Conservation (phyloP, 2,888 invertebrate genomes). For the Lasioglossum zephyrum region DNA sequence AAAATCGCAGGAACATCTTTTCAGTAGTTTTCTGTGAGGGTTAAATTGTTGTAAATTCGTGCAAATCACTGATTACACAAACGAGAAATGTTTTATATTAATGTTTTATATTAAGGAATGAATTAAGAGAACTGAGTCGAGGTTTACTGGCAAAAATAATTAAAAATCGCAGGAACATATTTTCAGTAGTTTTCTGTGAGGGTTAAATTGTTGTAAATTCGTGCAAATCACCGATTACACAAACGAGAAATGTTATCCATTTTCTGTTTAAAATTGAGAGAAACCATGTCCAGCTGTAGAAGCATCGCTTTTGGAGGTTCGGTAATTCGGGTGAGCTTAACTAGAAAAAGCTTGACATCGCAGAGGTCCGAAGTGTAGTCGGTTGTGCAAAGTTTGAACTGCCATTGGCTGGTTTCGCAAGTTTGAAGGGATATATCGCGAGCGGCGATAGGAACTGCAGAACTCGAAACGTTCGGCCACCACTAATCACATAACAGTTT, state of each 20-base stretch:
- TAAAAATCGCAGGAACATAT: too few relatives aligned
- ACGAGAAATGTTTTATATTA: too few relatives aligned
- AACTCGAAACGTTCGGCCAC: conserved; percentile 27
- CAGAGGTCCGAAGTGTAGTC: neutral
- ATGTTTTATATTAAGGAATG: too few relatives aligned
- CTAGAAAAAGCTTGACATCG: neutral
- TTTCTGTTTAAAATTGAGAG: neutral
- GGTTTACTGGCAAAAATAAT: too few relatives aligned
- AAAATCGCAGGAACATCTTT: too few relatives aligned
- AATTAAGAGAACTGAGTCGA: too few relatives aligned
- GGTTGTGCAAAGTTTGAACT: conserved; percentile 3
- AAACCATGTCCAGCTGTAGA: neutral
- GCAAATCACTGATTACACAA: too few relatives aligned
- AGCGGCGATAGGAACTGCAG: neutral
- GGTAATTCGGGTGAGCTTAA: neutral
- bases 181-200: too few relatives aligned
- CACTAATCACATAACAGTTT: conserved; percentile 51
- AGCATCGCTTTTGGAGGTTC: neutral
- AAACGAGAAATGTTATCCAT: neutral
- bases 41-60: too few relatives aligned
- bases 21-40: too few relatives aligned
- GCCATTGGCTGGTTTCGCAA: neutral
- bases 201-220: too few relatives aligned
- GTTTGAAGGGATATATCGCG: neutral
- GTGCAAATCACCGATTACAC: too few relatives aligned